These are phyloP conservation scores for Melanerpes formicivorus DNA, from an alignment of 2,113 vertebrate species.

Conservation along the genomic window DNA sequence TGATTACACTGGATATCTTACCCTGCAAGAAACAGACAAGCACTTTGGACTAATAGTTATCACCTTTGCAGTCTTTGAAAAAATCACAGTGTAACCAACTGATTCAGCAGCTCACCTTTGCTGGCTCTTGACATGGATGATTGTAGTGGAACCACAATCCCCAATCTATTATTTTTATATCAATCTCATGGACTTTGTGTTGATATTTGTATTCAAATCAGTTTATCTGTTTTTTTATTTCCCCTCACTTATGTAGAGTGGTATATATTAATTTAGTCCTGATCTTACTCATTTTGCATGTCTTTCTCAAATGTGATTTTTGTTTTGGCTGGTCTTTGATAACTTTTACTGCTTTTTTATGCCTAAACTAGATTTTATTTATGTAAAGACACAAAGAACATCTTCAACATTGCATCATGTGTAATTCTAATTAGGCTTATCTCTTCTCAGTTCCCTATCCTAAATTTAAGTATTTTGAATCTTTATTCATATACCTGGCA, in stretches of 20 bases:
- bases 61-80: background rate
- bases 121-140: background rate
- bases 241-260: background rate
- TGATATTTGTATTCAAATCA: background rate
- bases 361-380: background rate
- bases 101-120: background rate
- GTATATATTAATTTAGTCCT: fast-evolving
- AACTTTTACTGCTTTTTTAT: background rate
- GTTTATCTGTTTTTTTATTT: background rate
- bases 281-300: background rate
- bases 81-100: background rate
- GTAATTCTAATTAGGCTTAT: background rate
- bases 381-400: background rate
- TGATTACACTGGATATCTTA: background rate
- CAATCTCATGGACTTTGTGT: background rate
- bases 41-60: background rate
- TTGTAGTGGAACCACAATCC: background rate
- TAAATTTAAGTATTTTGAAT: background rate
- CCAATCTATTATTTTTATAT: background rate
- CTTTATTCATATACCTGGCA: background rate
- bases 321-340: background rate
- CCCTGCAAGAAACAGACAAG: background rate
- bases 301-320: background rate
- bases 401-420: background rate
- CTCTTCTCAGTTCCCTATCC: background rate